Evolutionary conservation across 2,888 invertebrate genomes (phyloP).

Genomic region (Sericinus montela): DNA sequence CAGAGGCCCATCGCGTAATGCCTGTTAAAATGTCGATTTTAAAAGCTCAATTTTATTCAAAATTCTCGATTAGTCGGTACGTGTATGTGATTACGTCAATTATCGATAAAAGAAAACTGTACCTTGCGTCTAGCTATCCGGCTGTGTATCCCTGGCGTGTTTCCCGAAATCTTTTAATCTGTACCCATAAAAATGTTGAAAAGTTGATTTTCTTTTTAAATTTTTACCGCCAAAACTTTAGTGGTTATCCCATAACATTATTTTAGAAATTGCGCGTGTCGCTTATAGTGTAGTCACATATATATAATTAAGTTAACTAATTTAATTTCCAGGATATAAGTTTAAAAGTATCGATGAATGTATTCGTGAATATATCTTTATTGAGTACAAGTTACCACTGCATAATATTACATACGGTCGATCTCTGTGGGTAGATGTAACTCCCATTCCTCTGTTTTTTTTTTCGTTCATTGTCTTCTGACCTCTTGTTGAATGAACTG

Average conservation of each 20-base stretch:
- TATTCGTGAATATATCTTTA: not conserved
- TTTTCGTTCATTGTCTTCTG: conserved; percentile 24
- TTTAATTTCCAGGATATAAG: too few species aligned
- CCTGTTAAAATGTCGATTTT: conserved; percentile 66
- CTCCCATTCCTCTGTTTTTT: conserved; percentile 21
- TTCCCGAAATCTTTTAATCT: not conserved
- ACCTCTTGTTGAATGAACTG: conserved; percentile 26
- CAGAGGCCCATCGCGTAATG: conserved; percentile 38
- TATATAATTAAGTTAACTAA: too few species aligned
- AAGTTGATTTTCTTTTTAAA: too few species aligned
- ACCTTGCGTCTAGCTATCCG: conserved; percentile 13
- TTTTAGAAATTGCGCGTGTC: too few species aligned
- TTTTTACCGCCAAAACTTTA: too few species aligned
- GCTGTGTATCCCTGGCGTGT: conserved; percentile 1
- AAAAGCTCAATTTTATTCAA: conserved; percentile 74
- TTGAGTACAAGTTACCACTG: not conserved
- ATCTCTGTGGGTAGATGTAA: conserved; percentile 35
- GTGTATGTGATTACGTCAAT: conserved; percentile 73
- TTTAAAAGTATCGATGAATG: too few species aligned
- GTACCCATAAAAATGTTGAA: too few species aligned
- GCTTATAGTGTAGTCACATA: too few species aligned
- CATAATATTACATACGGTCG: conserved; percentile 29
- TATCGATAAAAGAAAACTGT: conserved; percentile 41
- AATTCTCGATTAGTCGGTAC: conserved; percentile 63
- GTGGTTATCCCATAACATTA: too few species aligned